phyloP scores from a whole-genome alignment of 2,888 invertebrate genomes.

The Chrysomela aeneicollis region DNA sequence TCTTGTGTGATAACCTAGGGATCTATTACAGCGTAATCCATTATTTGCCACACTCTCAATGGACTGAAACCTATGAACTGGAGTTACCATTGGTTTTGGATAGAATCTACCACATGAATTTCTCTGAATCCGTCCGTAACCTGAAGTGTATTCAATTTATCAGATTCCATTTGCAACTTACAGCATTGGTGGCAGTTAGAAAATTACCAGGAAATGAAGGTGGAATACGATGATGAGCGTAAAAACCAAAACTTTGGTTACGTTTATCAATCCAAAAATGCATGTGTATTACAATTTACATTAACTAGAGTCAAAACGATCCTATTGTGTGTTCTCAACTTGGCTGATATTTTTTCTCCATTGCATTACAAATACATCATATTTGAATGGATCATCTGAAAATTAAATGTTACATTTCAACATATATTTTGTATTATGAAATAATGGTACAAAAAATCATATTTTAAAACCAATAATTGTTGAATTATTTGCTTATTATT shows the following conservation, averaged over 20 bases:
- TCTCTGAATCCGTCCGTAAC: slow-evolving; percentile 50
- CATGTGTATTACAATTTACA: slow-evolving; percentile 63
- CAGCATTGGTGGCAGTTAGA: not conserved
- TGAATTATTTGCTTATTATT: too few species aligned
- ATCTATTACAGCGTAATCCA: slow-evolving; percentile 61
- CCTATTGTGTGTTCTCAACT: too few species aligned
- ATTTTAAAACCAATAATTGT: too few species aligned
- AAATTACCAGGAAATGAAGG: slow-evolving; percentile 68
- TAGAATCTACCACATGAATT: slow-evolving; percentile 49
- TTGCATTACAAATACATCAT: too few species aligned
- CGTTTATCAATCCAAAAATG: slow-evolving; percentile 91
- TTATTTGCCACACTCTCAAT: slow-evolving; percentile 66
- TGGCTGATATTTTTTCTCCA: too few species aligned
- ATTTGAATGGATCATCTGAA: too few species aligned
- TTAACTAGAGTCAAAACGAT: not conserved
- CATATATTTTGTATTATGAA: too few species aligned
- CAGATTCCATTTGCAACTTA: not conserved
- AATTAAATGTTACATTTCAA: too few species aligned
- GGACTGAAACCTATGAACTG: slow-evolving; percentile 74
- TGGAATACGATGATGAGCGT: slow-evolving; percentile 74
- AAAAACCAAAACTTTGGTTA: slow-evolving; percentile 78
- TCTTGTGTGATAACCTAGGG: slow-evolving; percentile 45
- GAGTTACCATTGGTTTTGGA: slow-evolving; percentile 69
- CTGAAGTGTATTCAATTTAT: slow-evolving; percentile 28
- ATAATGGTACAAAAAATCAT: too few species aligned